Conservation (phyloP, 2,888 invertebrate species). For the Diaperis boleti region DNA sequence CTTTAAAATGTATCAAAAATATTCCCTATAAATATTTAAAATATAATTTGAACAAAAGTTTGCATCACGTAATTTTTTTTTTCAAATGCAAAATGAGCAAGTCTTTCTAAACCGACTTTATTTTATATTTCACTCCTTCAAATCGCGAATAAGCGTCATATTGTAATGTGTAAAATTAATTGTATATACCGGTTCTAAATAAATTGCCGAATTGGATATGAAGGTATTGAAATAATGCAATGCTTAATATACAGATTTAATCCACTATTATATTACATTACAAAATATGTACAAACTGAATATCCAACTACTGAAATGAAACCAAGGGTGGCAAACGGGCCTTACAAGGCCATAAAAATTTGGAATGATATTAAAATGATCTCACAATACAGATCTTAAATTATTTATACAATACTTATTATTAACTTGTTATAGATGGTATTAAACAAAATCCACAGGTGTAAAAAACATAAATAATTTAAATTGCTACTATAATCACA, state of each 20-base stretch:
- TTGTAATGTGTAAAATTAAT: too few species aligned
- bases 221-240: constrained; percentile 29
- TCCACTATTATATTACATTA: constrained; percentile 52
- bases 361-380: background rate
- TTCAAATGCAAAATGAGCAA: too few species aligned
- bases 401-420: too few species aligned
- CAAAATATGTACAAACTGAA: constrained; percentile 49
- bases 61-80: too few species aligned
- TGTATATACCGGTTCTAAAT: too few species aligned
- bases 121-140: too few species aligned
- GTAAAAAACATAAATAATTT: constrained; percentile 42
- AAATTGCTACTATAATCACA: constrained; percentile 56
- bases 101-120: too few species aligned
- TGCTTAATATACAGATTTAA: constrained; percentile 40
- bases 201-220: too few species aligned
- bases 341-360: background rate
- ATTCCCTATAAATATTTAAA: too few species aligned
- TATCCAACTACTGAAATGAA: constrained; percentile 12
- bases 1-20: too few species aligned
- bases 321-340: background rate
- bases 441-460: constrained; percentile 5
- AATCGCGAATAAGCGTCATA: too few species aligned
- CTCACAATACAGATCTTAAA: constrained; percentile 21
- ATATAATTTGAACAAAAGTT: too few species aligned
- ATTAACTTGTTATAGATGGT: background rate